Conservation (phyloP, 1,140 invertebrate genomes). For the Mercenaria mercenaria region DNA sequence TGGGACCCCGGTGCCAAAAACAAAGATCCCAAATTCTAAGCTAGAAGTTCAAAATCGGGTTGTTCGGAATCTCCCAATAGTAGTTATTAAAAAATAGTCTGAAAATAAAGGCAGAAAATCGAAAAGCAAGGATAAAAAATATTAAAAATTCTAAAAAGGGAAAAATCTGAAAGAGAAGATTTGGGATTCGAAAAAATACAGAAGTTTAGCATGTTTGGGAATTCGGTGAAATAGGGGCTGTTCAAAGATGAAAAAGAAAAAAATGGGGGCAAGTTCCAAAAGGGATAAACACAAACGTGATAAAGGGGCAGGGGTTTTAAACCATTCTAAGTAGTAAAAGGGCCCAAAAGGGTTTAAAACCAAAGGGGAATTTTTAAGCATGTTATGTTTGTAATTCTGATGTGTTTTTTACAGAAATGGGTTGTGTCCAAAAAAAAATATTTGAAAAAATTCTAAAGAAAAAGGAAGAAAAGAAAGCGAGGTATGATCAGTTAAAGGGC, state of each 20-base stretch:
- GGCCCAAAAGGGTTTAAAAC: conserved; percentile 46
- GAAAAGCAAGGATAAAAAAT: conserved; percentile 1
- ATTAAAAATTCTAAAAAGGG: background rate
- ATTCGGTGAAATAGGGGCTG: background rate
- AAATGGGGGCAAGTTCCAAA: conserved; percentile 15
- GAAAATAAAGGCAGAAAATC: background rate
- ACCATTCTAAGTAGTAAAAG: conserved; percentile 66
- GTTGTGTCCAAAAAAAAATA: conserved; percentile 7
- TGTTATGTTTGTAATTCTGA: conserved; percentile 60
- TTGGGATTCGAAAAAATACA: background rate
- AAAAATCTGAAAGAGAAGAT: background rate
- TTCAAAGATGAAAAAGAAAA: background rate
- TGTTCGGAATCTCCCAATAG: background rate
- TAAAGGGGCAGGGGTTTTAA: conserved; percentile 8
- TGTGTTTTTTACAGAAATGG: conserved; percentile 40
- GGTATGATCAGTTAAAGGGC: conserved; percentile 71
- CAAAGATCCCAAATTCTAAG: background rate
- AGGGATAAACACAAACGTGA: conserved; percentile 68
- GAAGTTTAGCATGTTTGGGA: too few species aligned
- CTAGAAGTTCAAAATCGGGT: background rate
- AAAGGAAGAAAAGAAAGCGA: background rate
- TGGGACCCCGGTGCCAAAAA: background rate
- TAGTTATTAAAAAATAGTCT: background rate
- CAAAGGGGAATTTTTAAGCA: conserved; percentile 33
- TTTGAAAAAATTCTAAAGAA: conserved; percentile 44